Conservation (phyloP, 2,113 vertebrate genomes). For the Monarcha castaneiventris region DNA sequence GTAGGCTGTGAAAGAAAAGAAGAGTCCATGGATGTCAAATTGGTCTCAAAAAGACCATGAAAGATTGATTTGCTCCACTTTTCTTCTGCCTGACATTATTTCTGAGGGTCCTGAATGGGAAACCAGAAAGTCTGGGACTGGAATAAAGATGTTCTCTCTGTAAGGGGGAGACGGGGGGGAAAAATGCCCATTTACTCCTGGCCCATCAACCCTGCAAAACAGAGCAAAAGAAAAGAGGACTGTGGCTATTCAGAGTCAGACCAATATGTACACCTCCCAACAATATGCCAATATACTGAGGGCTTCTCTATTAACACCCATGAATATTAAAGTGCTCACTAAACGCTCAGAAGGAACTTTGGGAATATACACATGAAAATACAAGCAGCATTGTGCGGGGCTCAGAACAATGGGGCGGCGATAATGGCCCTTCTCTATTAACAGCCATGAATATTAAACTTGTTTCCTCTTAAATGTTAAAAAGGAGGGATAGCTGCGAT, state of each 20-base stretch:
- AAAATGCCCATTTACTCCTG: slow-evolving; percentile 85
- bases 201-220: slow-evolving; percentile 89
- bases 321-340: slow-evolving; percentile 93
- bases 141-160: slow-evolving; percentile 96
- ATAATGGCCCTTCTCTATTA: slow-evolving; percentile 75
- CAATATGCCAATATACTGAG: slow-evolving; percentile 89
- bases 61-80: slow-evolving; percentile 95
- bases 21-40: slow-evolving; percentile 86
- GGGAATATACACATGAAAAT: slow-evolving; percentile 72
- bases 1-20: slow-evolving; percentile 79
- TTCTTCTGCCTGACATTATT: slow-evolving; percentile 86
- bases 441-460: slow-evolving; percentile 75
- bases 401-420: slow-evolving; percentile 64
- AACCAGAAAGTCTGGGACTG: slow-evolving; percentile 80
- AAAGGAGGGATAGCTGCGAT: slow-evolving; percentile 49
- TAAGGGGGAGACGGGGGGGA: slow-evolving; percentile 76
- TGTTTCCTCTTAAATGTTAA: slow-evolving; percentile 63
- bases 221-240: slow-evolving; percentile 81
- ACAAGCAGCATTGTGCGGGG: slow-evolving; percentile 66
- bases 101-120: slow-evolving; percentile 84
- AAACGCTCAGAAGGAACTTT: slow-evolving; percentile 68
- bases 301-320: slow-evolving; percentile 89
- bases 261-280: slow-evolving; percentile 86
- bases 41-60: slow-evolving; percentile 91
- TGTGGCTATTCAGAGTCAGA: slow-evolving; percentile 80